These are phyloP conservation scores for Scaptomyza hsui DNA, from an alignment of 1,140 invertebrate genomes.

Conservation along the genomic window DNA sequence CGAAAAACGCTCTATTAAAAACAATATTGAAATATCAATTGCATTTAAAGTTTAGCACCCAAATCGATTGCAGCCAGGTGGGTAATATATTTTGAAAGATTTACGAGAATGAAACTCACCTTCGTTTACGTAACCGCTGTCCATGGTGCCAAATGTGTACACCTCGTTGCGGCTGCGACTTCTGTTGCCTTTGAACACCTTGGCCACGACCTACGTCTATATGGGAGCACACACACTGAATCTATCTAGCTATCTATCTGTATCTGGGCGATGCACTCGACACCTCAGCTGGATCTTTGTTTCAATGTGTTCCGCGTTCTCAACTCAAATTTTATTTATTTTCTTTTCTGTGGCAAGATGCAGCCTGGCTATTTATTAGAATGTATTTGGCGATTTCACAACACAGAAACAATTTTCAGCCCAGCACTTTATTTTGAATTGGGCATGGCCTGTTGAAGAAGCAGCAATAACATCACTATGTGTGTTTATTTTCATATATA, in stretches of 20 bases:
- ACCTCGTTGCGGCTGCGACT: conserved; percentile 74
- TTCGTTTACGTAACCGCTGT: conserved; percentile 83
- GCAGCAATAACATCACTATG: conserved; percentile 8
- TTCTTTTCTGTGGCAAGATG: conserved; percentile 58
- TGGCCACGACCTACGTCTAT: conserved; percentile 74
- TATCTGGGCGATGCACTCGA: conserved; percentile 62
- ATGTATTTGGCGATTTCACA: conserved; percentile 71
- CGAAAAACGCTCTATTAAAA: not conserved
- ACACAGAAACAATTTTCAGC: conserved; percentile 19
- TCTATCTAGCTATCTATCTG: not conserved
- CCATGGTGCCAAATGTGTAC: conserved; percentile 83
- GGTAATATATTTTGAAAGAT: conserved; percentile 7
- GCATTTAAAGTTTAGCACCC: not conserved
- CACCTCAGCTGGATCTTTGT: conserved; percentile 52
- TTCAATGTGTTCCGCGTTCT: conserved; percentile 24
- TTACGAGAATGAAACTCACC: conserved; percentile 60
- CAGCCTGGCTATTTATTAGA: conserved; percentile 66
- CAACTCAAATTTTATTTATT: conserved; percentile 17
- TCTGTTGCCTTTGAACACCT: conserved; percentile 60
- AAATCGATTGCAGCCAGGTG: conserved; percentile 1
- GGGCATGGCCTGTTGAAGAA: not conserved
- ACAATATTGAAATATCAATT: not conserved
- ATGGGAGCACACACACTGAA: conserved; percentile 22
- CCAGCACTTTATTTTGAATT: conserved; percentile 33
- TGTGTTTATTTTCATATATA: conserved; percentile 39